Percentiles rank a stretch among this genome's conserved stretches.
phyloP scores from a whole-genome alignment of 2,888 invertebrate species.

The Eilema sororculum region DNA sequence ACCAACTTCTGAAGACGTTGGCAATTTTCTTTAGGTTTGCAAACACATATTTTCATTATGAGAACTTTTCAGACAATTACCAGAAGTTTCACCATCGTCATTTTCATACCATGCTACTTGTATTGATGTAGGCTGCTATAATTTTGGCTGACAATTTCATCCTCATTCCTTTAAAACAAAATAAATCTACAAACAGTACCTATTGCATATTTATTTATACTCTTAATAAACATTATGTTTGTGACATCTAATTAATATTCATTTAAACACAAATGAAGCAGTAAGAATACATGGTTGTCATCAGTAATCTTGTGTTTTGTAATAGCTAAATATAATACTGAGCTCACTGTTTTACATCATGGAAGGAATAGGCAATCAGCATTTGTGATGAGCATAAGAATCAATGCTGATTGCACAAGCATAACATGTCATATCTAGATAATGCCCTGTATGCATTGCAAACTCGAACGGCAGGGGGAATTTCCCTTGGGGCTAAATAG shows the following conservation, averaged over 20 bases:
- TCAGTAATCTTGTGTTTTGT: slow-evolving; percentile 15
- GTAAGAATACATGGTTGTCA: slow-evolving; percentile 22
- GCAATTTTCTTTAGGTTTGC: too few species aligned
- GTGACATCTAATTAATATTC: slow-evolving; percentile 21
- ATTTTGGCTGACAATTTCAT: too few species aligned
- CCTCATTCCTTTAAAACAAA: too few species aligned
- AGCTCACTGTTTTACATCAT: slow-evolving; percentile 16
- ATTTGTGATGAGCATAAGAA: neutral
- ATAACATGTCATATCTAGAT: neutral
- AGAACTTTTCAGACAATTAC: too few species aligned
- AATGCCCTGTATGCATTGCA: neutral
- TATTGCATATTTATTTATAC: too few species aligned
- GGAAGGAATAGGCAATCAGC: neutral
- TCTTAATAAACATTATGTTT: too few species aligned
- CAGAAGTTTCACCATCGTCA: too few species aligned
- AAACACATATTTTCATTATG: too few species aligned
- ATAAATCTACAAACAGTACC: too few species aligned
- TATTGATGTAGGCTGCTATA: too few species aligned
- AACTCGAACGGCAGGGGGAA: neutral
- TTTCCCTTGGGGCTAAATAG: neutral
- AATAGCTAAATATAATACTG: slow-evolving; percentile 38
- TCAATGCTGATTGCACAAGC: neutral
- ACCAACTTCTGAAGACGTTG: too few species aligned
- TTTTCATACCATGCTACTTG: too few species aligned
- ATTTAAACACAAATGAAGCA: slow-evolving; percentile 26